Percentiles rank a stretch among this genome's conserved stretches.
These are phyloP conservation scores for Choristoneura fumiferana DNA, from an alignment of 1,140 invertebrate genomes.

Conservation along the genomic window DNA sequence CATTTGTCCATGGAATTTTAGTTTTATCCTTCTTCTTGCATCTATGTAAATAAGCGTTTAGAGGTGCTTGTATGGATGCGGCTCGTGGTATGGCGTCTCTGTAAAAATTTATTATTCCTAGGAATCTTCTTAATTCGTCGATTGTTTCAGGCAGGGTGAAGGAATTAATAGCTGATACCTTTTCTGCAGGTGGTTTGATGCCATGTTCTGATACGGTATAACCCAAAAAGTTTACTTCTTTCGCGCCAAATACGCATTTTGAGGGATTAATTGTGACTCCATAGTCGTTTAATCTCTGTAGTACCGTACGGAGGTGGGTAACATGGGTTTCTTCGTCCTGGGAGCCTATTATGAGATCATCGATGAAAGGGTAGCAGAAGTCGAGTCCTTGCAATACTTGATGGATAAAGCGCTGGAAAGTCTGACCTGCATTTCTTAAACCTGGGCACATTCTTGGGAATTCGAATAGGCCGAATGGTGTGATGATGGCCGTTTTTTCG, in stretches of 20 bases:
- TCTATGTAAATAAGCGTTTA: conserved; percentile 28
- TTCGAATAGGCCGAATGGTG: conserved; percentile 55
- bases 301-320: conserved; percentile 29
- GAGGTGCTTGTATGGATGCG: conserved; percentile 30
- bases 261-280: conserved; percentile 35
- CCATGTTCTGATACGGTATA: conserved; percentile 27
- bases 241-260: conserved; percentile 43
- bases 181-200: conserved; percentile 22
- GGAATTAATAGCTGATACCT: conserved; percentile 22
- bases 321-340: conserved; percentile 37
- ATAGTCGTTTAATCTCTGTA: conserved; percentile 43
- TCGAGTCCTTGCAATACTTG: conserved; percentile 50
- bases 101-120: conserved; percentile 50
- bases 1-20: conserved; percentile 29
- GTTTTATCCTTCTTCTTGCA: conserved; percentile 37
- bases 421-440: conserved; percentile 66
- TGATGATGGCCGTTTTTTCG: conserved; percentile 61
- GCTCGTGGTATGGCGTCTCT: conserved; percentile 37
- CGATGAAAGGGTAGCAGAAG: conserved; percentile 69
- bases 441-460: conserved; percentile 66
- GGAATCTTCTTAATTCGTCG: conserved; percentile 37
- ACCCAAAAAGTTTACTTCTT: conserved; percentile 34
- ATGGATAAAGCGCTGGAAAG: conserved; percentile 76
- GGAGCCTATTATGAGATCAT: conserved; percentile 75
- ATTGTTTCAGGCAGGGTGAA: conserved; percentile 29